Conservation (phyloP, 2,113 vertebrate genomes). For the Pogona vitticeps region DNA sequence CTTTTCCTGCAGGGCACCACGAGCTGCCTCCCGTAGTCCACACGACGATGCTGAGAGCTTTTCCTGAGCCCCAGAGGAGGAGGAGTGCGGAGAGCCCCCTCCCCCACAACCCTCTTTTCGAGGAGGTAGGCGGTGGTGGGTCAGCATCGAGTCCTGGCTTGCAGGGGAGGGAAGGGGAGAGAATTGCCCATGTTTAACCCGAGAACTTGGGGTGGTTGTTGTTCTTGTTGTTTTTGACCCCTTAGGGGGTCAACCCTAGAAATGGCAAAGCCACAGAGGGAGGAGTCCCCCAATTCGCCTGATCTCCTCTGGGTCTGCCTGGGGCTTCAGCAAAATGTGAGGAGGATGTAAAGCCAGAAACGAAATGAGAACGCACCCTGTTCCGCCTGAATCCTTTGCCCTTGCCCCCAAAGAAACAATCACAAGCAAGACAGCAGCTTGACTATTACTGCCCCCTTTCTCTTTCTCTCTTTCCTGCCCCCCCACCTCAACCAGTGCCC, state of each 20-base stretch:
- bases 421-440: neutral
- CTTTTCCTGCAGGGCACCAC: slow-evolving; percentile 83
- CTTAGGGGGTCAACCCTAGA: neutral
- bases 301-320: no score
- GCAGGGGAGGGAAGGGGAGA: neutral
- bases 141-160: neutral
- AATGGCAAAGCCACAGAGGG: neutral
- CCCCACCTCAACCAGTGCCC: no score
- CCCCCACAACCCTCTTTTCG: slow-evolving; percentile 66
- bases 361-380: neutral
- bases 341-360: neutral
- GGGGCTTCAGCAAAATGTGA: no score
- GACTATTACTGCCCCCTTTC: neutral
- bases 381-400: no score
- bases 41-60: slow-evolving; percentile 91
- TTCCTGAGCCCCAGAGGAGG: slow-evolving; percentile 79
- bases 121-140: slow-evolving; percentile 63
- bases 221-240: no score
- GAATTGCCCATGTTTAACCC: no score
- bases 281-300: no score
- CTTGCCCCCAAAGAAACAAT: no score
- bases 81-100: slow-evolving; percentile 76
- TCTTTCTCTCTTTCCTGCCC: no score
- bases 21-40: slow-evolving; percentile 90
- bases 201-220: no score